Base-by-base conservation (phyloP, 2,797 vertebrate species). In the Pseudomugil gertrudae region DNA sequence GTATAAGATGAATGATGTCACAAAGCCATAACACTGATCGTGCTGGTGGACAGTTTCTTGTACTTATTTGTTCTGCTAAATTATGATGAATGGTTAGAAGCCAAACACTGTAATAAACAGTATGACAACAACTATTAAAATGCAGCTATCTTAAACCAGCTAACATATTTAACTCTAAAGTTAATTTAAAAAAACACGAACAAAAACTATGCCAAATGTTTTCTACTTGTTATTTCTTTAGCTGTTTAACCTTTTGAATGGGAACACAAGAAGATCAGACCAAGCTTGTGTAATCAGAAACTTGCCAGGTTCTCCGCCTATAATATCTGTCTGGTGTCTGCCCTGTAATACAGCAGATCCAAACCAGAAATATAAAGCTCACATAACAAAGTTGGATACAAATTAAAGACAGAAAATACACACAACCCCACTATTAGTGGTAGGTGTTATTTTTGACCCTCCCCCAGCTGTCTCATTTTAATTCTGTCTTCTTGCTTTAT, bases 281-380 rank as follows among this genome's bases (percentile, higher is more conserved):
- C 17, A 35, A 86, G 69, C 52, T 57, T 68, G 48, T 86, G 79
- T 86, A 84, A 90, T 88, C 77, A 90, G 63, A 84, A 85, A 79
- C 79, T 73, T 64, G 69, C 75, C 58, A 60, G 77, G 79, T 71
- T 78, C 84, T 82, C 82, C 73, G 60, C 85, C 88, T 76, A 78
- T 83, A 79, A 81, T 89, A 86, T 86, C 76, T 88, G 90, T 89
- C 90, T 91, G 81, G 50, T 72, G 81, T 84, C 84, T 88, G 83
- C 87, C 85, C 81, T 93, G 84, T 93, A 92, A 94, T 93, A 92
- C 90, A 85, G 84, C 79, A 74, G 82, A 87, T 87, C 84, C 84
- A 79, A 87, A 90, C 72, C 88, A 84, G 86, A 80, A 81, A 90
- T 84, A 90, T 92, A 85, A 80, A 79, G 81, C 84, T 86, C 80